Evolutionary conservation across 2,113 vertebrate species (phyloP), one percentile per base, ranked within the genome.

Genomic region (Riparia riparia): DNA sequence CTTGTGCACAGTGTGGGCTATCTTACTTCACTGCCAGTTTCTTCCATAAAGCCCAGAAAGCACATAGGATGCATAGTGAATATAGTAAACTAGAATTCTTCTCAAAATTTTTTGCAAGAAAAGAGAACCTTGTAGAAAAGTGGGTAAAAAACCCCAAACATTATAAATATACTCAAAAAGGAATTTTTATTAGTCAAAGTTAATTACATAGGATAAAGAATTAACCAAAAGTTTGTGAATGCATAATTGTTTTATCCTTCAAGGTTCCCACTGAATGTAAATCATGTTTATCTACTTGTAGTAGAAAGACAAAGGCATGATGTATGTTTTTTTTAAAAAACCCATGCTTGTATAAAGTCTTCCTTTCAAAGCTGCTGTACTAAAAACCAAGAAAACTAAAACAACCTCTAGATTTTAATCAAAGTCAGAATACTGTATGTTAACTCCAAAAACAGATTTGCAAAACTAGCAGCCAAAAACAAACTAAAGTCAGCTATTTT

Each of bases 371-470:
- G 39, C 14, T 32, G 17, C 54, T 91, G 44, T 45, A 19, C 42
- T 93, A 54, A 86, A 96, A 90, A 90, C 93, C 41, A 77, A 82
- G 41, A 95, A 64, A 26, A 60, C 44, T 53, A 49, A 94, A 94
- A 90, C 24, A 82, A 79, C 70, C 86, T 65, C 39, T 31, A 66
- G 51, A 69, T 71, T 93, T 96, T 93, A 94, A 94, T 96, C 77
- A 94, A 96, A 91, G 37, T 85, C 54, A 87, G n/a, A 81, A 45
- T 70, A 82, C 54, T 92, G 2, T 47, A 61, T 58, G 13, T 37
- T 79, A 68, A 66, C 63, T 96, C 77, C n/a, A 88, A 88, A 96
- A 97, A 94, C 70, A 89, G 44, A 90, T 95, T 86, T 96, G 65
- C 47, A 96, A 86, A 96, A 80, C 95, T 90, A 94, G 61, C 71